Evolutionary conservation across 37 sponge, comb jelly and placozoan genomes (phyloP).

Genomic region (Hormiphora californensis): DNA sequence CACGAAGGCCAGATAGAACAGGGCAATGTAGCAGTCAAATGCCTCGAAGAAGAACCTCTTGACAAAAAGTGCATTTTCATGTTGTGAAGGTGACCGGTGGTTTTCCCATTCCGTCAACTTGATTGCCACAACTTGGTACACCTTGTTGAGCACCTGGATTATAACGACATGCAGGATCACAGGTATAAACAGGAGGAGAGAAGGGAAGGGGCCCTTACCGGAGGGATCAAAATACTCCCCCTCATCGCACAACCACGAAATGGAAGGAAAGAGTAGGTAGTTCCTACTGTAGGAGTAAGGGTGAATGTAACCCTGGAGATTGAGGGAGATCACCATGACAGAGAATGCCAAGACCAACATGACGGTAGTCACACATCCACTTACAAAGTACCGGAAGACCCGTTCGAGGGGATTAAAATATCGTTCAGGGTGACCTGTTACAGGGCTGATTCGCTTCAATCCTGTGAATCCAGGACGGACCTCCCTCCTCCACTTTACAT

Average conservation of each 20-base stretch:
- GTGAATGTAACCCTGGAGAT: slow-evolving; percentile 29
- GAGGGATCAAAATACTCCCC: neutral
- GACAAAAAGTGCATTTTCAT: slow-evolving; percentile 62
- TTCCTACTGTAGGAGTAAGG: slow-evolving; percentile 26
- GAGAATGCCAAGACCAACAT: neutral
- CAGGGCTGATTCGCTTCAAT: neutral
- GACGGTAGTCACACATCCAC: neutral
- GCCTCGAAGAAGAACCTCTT: slow-evolving; percentile 77
- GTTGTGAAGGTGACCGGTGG: neutral
- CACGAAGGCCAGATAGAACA: slow-evolving; percentile 78
- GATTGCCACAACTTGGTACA: slow-evolving; percentile 12
- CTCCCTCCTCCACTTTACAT: neutral
- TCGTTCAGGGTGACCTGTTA: neutral
- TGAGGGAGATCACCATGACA: slow-evolving; percentile 11
- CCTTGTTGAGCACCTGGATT: neutral
- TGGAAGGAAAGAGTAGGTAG: neutral
- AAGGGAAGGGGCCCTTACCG: slow-evolving; percentile 21
- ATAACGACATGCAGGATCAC: neutral
- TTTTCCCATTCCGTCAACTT: neutral
- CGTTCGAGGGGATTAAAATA: neutral
- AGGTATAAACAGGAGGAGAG: neutral
- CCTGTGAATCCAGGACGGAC: neutral
- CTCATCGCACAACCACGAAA: slow-evolving; percentile 33
- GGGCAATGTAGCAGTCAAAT: slow-evolving; percentile 75
- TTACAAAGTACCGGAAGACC: neutral